A percentile compares a stretch with the other conserved stretches of the same genome.
Conservation (phyloP, 2,888 invertebrate species). For the Uropetala carovei region DNA sequence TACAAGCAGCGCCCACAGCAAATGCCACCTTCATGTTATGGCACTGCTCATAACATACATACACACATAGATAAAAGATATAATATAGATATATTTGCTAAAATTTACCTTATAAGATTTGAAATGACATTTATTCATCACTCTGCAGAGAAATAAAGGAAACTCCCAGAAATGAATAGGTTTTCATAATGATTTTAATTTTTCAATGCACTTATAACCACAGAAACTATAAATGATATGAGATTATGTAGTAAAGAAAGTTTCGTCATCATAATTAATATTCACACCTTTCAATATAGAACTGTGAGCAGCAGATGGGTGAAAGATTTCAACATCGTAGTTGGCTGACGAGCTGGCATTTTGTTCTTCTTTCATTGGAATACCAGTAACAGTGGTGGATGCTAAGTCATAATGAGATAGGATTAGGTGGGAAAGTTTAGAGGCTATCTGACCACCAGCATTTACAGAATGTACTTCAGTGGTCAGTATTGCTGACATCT, state of each 20-base stretch:
- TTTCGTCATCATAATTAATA: conserved; percentile 56
- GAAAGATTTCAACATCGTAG: conserved; percentile 98
- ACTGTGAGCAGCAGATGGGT: conserved; percentile 90
- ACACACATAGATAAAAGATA: too few species aligned
- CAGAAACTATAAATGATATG: too few species aligned
- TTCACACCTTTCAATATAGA: conserved; percentile 82
- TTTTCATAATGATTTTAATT: too few species aligned
- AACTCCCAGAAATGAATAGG: too few species aligned
- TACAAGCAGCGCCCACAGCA: too few species aligned
- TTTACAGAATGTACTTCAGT: conserved; percentile 89
- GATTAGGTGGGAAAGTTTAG: conserved; percentile 85
- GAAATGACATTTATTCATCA: too few species aligned
- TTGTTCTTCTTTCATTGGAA: conserved; percentile 99
- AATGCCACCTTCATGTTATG: too few species aligned
- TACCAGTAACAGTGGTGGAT: conserved; percentile 97
- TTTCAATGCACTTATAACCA: too few species aligned
- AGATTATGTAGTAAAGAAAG: not conserved
- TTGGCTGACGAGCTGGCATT: conserved; percentile 98
- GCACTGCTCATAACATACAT: too few species aligned
- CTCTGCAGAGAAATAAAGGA: too few species aligned
- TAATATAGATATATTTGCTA: too few species aligned
- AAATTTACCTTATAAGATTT: too few species aligned
- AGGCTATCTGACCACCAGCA: conserved; percentile 83
- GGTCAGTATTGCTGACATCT: conserved; percentile 84
- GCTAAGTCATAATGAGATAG: conserved; percentile 93